phyloP scores from a whole-genome alignment of 2,888 invertebrate species.

The Artemia sp. region DNA sequence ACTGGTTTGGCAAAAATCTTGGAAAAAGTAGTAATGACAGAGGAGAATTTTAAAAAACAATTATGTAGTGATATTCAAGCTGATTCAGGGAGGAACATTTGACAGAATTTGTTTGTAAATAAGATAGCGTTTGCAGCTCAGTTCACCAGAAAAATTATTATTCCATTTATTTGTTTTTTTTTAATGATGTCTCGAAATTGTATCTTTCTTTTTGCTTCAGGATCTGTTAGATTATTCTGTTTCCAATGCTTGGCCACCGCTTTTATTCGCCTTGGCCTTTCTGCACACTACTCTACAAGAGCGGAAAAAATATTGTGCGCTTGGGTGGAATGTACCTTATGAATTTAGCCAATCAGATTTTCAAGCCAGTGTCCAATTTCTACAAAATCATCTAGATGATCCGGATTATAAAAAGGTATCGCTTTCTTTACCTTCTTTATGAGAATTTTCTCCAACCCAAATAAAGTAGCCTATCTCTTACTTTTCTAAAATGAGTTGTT shows the following conservation, averaged over 20 bases:
- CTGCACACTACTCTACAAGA: slow-evolving; percentile 89
- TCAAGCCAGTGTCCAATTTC: slow-evolving; percentile 81
- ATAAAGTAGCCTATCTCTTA: not conserved
- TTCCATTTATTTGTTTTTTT: too few relatives aligned
- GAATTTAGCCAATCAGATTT: slow-evolving; percentile 95
- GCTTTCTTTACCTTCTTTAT: slow-evolving; percentile 11
- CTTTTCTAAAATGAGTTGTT: not conserved
- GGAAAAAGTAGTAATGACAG: too few relatives aligned
- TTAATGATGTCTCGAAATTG: not conserved
- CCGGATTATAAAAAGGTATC: slow-evolving; percentile 74
- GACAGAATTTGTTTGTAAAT: too few relatives aligned
- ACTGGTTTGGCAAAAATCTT: too few relatives aligned
- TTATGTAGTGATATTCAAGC: too few relatives aligned
- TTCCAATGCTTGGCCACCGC: slow-evolving; percentile 78
- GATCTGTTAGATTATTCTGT: slow-evolving; percentile 82
- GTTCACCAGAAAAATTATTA: too few relatives aligned
- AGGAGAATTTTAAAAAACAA: too few relatives aligned
- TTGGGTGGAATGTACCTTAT: slow-evolving; percentile 92
- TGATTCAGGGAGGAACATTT: too few relatives aligned
- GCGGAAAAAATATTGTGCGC: slow-evolving; percentile 80
- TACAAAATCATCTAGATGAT: slow-evolving; percentile 90
- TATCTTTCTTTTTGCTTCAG: slow-evolving; percentile 31
- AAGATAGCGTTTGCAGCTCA: too few relatives aligned
- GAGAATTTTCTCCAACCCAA: slow-evolving; percentile 13
- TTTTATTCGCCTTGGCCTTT: slow-evolving; percentile 83